Evolutionary conservation across 2,797 vertebrate species (phyloP).

Genomic region (Octomys mimax): DNA sequence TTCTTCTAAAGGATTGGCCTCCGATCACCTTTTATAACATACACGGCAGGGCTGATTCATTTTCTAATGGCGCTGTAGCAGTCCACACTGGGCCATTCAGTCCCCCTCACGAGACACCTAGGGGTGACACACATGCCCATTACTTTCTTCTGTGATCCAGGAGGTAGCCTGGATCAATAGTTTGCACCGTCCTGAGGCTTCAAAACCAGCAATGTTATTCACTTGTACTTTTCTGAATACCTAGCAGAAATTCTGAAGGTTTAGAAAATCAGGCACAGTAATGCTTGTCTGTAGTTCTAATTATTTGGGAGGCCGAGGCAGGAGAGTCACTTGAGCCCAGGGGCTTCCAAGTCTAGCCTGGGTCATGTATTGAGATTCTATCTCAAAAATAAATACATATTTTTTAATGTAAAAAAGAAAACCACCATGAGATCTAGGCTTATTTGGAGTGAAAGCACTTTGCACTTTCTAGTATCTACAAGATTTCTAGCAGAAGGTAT

Average conservation of each 20-base stretch:
- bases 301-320: neutral
- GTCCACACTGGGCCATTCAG: neutral
- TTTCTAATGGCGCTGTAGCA: conserved; percentile 14
- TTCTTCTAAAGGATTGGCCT: neutral
- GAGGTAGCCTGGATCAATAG: neutral
- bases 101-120: neutral
- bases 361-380: neutral
- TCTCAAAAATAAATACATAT: neutral
- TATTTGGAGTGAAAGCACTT: conserved; percentile 58
- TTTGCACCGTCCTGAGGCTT: neutral
- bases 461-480: conserved; percentile 4
- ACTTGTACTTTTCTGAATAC: conserved; percentile 4
- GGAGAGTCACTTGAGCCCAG: neutral
- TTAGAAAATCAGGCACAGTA: neutral
- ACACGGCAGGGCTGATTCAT: neutral
- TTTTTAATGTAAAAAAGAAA: neutral
- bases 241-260: neutral
- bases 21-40: neutral
- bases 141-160: neutral
- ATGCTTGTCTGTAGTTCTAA: neutral
- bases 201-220: neutral
- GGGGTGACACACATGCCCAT: neutral
- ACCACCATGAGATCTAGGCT: neutral
- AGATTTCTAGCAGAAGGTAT: conserved; percentile 48
- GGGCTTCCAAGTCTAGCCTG: neutral